Evolutionary conservation across 2,888 invertebrate species (phyloP), one percentile per base, ranked within the genome.

Genomic region (Subacronicta megacephala): DNA sequence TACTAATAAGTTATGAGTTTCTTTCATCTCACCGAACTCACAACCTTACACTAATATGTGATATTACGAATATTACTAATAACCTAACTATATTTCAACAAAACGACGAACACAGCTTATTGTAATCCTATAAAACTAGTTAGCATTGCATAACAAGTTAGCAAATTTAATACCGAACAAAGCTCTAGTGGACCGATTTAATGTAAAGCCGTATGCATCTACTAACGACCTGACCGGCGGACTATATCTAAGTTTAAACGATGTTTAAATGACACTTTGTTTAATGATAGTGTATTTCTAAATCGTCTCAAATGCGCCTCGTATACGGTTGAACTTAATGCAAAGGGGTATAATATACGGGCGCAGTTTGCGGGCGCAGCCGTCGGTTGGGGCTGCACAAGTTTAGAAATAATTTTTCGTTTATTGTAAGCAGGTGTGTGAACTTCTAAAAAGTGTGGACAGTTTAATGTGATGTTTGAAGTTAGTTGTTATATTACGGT

Each of bases 191-290:
- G 60, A 57, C 47, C 64, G 60, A 61, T 63, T 55, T 57, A 62
- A 50, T 35, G 47, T 13, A 52, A 67, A 62, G 50, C 59, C 51
- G 62, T 63, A 64, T 63, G 64, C 68, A 59, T 52, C 45, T 50
- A 45, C 63, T 62, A 73, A 69, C 63, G 69, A 69, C 65, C 58
- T 63, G 57, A 38, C 57, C 51, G 42, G 49, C 64, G 61, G 70
- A 67, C 71, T 35, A 42, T 64, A 60, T 70, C 69, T 75, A 77
- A 76, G 53, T 78, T 72, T 74, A 75, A 80, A 79, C 78, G 66
- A 64, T 68, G 64, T 69, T 79, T 65, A 75, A 81, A 80, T 64
- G 75, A 78, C 72, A 75, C 58, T 69, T 74, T 75, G 69, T 62
- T 69, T 63, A 33, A 65, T 72, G 55, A 67, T 62, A 63, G 70